Base-by-base conservation (phyloP, 2,113 vertebrate genomes). In the Indri indri region DNA sequence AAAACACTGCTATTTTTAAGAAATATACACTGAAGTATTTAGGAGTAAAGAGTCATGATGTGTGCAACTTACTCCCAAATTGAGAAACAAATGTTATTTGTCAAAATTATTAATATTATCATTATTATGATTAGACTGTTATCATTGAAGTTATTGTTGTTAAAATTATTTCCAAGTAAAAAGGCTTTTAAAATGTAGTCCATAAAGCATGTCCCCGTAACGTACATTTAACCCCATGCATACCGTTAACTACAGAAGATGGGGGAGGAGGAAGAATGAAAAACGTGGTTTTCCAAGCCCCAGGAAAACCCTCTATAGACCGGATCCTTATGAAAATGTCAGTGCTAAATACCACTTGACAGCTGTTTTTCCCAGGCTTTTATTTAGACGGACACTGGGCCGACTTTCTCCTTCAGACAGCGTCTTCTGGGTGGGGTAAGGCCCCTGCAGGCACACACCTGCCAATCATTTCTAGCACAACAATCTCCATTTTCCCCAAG, bases 311-410 rank as follows among this genome's bases (percentile, higher is more conserved):
- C 95, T 97, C 96, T 27, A 1, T 42, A 92, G 86, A 83, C 68
- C 6, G 30, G 74, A 87, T 97, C 87, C 70, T 95, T 93, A 94
- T 93, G 93, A 97, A 98, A 97, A 97, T 96, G 93, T 97, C 97
- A 96, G 40, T 89, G 94, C 74, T 93, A 97, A 97, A 97, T 97
- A 97, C 91, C 96, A 96, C 82, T 61, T 95, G 83, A 93, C 93
- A 95, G 96, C 81, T 95, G 93, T 73, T 92, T 86, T 91, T 95
- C 80, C 90, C 95, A 87, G 63, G 45, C 8, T 95, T 97, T 91
- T 90, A 97, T 32, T 93, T 91, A 94, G 54, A 74, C 3, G 2
- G 74, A 87, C 17, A 2, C 52, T 32, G n/a, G 70, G 47, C 3
- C 0, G 3, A 71, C 86, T 42, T 59, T 79, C 52, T 94, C 45